phyloP scores from a whole-genome alignment of 2,113 vertebrate species.

The Marmota monax region DNA sequence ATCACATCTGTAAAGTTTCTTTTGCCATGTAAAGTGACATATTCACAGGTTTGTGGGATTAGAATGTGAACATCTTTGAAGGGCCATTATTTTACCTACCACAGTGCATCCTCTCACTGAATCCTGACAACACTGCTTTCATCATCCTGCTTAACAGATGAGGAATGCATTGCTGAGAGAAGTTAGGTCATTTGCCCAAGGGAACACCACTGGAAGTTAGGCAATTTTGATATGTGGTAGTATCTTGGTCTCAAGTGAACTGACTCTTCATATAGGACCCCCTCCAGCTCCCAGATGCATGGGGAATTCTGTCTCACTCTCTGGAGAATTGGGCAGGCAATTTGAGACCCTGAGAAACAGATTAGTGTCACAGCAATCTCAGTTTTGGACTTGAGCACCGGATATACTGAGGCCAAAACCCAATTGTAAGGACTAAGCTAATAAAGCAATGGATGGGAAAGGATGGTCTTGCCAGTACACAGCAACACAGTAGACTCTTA shows the following conservation, averaged over 20 bases:
- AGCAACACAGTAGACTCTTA: not conserved
- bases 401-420: not conserved
- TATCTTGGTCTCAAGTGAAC: not conserved
- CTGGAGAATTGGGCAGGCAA: not conserved
- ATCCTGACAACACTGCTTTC: not conserved
- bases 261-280: slow-evolving; percentile 16
- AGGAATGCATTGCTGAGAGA: not conserved
- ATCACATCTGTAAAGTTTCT: not conserved
- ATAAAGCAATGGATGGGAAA: not conserved
- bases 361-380: not conserved
- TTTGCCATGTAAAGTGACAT: not conserved
- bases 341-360: not conserved
- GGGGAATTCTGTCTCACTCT: not conserved
- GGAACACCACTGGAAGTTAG: not conserved
- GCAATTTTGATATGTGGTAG: not conserved
- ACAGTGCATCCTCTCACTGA: slow-evolving; percentile 6
- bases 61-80: not conserved
- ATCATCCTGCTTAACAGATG: not conserved
- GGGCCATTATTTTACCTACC: not conserved
- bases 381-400: not conserved
- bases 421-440: not conserved
- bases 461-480: not conserved
- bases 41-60: not conserved
- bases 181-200: slow-evolving; percentile 16
- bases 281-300: not conserved